Conservation (phyloP, 2,888 invertebrate species). For the Smittia aterrima region DNA sequence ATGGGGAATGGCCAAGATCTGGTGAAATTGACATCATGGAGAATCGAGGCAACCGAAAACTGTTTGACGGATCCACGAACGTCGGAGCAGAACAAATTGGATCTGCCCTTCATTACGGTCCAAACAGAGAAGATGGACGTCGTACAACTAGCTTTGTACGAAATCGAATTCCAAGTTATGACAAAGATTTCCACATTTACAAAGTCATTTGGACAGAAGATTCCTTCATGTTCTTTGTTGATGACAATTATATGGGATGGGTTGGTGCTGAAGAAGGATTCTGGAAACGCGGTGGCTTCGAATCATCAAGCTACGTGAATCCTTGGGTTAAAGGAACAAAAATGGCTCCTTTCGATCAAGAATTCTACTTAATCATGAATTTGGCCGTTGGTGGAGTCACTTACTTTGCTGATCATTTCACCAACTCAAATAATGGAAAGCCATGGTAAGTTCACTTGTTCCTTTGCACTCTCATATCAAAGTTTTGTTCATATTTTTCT, state of each 20-base stretch:
- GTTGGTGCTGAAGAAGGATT: constrained; percentile 60
- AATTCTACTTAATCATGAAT: constrained; percentile 66
- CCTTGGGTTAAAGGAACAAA: constrained; percentile 59
- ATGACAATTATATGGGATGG: constrained; percentile 57
- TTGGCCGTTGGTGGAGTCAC: constrained; percentile 66
- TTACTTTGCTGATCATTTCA: constrained; percentile 58
- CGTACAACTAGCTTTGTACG: not conserved
- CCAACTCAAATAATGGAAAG: not conserved
- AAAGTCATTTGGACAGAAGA: constrained; percentile 66
- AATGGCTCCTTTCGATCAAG: constrained; percentile 69
- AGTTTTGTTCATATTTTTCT: too few species aligned
- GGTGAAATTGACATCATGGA: constrained; percentile 72
- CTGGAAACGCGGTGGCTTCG: constrained; percentile 63
- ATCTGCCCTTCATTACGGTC: constrained; percentile 68
- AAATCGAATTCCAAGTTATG: constrained; percentile 51
- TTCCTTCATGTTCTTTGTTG: constrained; percentile 51
- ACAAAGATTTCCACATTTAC: constrained; percentile 63
- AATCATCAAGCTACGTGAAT: constrained; percentile 53
- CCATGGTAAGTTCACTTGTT: too few species aligned
- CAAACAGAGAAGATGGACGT: constrained; percentile 47
- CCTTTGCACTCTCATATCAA: too few species aligned
- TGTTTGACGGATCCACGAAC: constrained; percentile 50
- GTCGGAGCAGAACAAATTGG: constrained; percentile 61
- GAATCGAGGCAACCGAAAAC: constrained; percentile 56
- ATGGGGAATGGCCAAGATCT: constrained; percentile 47